A percentile compares a stretch with the other conserved stretches of the same genome.
Evolutionary conservation across 2,113 vertebrate species (phyloP).

Genomic region (Thalassoma bifasciatum): DNA sequence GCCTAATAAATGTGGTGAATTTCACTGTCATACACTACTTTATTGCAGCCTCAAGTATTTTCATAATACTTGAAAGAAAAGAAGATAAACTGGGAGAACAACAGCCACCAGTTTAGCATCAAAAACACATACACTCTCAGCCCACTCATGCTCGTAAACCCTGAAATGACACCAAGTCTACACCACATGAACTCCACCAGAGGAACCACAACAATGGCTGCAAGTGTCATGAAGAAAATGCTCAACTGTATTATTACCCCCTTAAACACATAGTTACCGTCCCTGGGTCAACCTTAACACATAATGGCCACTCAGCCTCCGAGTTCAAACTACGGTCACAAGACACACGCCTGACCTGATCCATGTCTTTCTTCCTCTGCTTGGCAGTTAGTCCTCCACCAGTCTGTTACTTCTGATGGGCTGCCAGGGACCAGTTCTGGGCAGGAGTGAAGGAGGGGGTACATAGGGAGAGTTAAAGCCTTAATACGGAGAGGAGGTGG

Average conservation of each 20-base stretch:
- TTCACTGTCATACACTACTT: background rate
- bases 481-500: background rate
- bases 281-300: constrained; percentile 7
- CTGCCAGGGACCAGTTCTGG: constrained; percentile 60
- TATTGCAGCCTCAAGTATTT: background rate
- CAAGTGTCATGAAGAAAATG: background rate
- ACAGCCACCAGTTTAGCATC: background rate
- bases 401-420: constrained; percentile 68
- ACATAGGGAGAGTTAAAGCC: background rate
- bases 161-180: background rate
- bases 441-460: constrained; percentile 6
- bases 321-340: constrained; percentile 75
- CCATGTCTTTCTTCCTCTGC: constrained; percentile 40
- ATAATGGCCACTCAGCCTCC: constrained; percentile 23
- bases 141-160: too few relatives aligned
- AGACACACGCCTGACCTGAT: constrained; percentile 60
- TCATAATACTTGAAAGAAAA: background rate
- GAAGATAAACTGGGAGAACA: background rate
- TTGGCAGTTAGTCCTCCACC: constrained; percentile 63
- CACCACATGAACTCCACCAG: background rate
- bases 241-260: constrained; percentile 31
- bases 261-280: constrained; percentile 28
- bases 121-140: background rate
- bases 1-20: background rate
- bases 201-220: background rate